Evolutionary conservation across 2,797 vertebrate genomes (phyloP).

Genomic region (Hypotaenidia philippensis): DNA sequence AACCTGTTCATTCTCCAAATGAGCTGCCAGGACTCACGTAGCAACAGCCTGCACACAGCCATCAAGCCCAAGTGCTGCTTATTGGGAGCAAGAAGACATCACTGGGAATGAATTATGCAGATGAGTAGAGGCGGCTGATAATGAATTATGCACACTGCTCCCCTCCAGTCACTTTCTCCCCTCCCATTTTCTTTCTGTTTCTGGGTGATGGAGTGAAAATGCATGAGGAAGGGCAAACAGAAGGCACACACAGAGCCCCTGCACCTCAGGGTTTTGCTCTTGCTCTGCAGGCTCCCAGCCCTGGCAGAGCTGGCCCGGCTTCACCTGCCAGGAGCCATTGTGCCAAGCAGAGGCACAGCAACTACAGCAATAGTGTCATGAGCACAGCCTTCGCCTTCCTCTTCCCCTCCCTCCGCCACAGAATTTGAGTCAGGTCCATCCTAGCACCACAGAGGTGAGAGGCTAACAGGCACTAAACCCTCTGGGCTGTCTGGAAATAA

Average conservation of each 20-base stretch:
- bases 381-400: neutral
- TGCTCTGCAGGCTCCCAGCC: neutral
- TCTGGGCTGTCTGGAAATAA: neutral
- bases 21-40: rapidly evolving
- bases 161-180: rapidly evolving
- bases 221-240: neutral
- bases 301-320: rapidly evolving
- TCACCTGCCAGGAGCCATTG: neutral
- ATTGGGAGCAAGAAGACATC: neutral
- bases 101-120: neutral
- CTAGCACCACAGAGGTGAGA: neutral
- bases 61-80: neutral
- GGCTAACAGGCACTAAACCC: neutral
- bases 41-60: neutral
- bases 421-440: neutral
- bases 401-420: neutral
- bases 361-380: neutral
- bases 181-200: neutral
- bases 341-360: neutral
- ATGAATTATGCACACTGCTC: neutral
- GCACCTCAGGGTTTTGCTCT: neutral
- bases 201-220: neutral
- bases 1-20: neutral
- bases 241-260: neutral
- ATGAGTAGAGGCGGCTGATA: neutral